Conservation (phyloP, 2,888 invertebrate species). For the Alsophila aescularia region DNA sequence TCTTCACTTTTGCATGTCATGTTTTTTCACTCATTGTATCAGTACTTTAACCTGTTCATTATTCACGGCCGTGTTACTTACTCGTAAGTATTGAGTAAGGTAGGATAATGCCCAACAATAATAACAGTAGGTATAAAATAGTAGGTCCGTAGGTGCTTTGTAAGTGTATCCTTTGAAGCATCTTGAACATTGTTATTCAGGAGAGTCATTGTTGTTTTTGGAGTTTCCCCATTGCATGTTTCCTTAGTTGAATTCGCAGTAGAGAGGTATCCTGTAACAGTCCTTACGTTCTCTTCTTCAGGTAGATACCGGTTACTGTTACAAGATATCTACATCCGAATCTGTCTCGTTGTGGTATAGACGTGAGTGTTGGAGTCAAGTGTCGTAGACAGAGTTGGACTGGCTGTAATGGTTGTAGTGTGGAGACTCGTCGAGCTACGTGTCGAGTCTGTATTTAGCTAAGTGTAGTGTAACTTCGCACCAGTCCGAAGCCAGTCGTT, state of each 20-base stretch:
- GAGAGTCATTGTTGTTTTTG: slow-evolving; percentile 30
- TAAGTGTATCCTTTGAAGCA: slow-evolving; percentile 21
- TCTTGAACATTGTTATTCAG: slow-evolving; percentile 22
- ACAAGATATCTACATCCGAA: slow-evolving; percentile 41
- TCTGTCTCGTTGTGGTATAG: slow-evolving; percentile 38
- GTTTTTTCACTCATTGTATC: slow-evolving; percentile 25
- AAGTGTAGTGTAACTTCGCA: slow-evolving; percentile 47
- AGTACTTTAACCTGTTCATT: slow-evolving; percentile 16
- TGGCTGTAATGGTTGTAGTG: slow-evolving; percentile 48
- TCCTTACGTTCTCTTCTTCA: background rate
- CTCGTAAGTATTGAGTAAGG: slow-evolving; percentile 18
- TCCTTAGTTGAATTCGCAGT: slow-evolving; percentile 33
- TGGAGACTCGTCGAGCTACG: slow-evolving; percentile 40
- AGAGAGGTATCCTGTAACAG: slow-evolving; percentile 43
- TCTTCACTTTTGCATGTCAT: slow-evolving; percentile 35
- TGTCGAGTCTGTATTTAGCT: slow-evolving; percentile 46
- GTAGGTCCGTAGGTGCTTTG: slow-evolving; percentile 34
- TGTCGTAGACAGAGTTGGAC: slow-evolving; percentile 58
- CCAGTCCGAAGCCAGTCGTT: slow-evolving; percentile 47
- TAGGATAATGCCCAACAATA: slow-evolving; percentile 15
- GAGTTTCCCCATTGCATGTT: slow-evolving; percentile 36
- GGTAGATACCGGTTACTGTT: slow-evolving; percentile 32
- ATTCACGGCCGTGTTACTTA: slow-evolving; percentile 18
- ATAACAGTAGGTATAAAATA: slow-evolving; percentile 15
- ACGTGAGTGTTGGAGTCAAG: slow-evolving; percentile 42